Conservation (phyloP, 2,888 invertebrate species). For the Amblyjoppa proteus region DNA sequence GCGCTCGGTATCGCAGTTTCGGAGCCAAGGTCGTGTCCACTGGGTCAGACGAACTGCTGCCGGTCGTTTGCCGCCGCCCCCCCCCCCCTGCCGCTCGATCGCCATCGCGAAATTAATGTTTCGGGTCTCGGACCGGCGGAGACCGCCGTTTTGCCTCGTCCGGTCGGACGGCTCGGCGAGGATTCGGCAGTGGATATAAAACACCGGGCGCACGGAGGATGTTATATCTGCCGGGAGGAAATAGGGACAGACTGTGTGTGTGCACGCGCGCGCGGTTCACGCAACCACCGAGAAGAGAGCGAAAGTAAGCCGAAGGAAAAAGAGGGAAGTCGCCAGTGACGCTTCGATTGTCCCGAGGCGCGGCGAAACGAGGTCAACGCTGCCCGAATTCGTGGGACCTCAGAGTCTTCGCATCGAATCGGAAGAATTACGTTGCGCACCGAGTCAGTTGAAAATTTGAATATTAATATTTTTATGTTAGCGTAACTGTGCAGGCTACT, state of each 20-base stretch:
- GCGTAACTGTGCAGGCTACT: too few relatives aligned
- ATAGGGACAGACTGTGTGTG: neutral
- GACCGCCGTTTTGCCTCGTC: slow-evolving; percentile 27
- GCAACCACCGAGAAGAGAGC: slow-evolving; percentile 49
- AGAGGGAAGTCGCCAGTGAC: slow-evolving; percentile 42
- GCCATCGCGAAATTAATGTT: slow-evolving; percentile 21
- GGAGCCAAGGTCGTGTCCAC: slow-evolving; percentile 78
- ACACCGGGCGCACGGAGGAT: neutral
- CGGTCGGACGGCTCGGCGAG: slow-evolving; percentile 22
- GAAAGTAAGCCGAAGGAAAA: slow-evolving; percentile 53
- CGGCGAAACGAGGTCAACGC: slow-evolving; percentile 57
- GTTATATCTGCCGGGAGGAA: slow-evolving; percentile 1
- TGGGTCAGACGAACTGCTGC: slow-evolving; percentile 77
- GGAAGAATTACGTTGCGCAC: neutral
- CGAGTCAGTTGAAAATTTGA: neutral
- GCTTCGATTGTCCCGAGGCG: slow-evolving; percentile 56
- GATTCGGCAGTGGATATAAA: slow-evolving; percentile 16
- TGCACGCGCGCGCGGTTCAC: neutral
- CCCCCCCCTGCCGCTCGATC: slow-evolving; percentile 29
- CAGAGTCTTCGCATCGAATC: neutral
- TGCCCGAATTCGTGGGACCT: slow-evolving; percentile 73
- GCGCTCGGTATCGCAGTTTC: slow-evolving; percentile 66
- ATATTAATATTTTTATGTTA: neutral
- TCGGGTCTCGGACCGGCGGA: slow-evolving; percentile 7
- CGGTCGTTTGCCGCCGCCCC: slow-evolving; percentile 48